Conservation (phyloP, 2,888 invertebrate genomes). For the Argynnis bischoffii region DNA sequence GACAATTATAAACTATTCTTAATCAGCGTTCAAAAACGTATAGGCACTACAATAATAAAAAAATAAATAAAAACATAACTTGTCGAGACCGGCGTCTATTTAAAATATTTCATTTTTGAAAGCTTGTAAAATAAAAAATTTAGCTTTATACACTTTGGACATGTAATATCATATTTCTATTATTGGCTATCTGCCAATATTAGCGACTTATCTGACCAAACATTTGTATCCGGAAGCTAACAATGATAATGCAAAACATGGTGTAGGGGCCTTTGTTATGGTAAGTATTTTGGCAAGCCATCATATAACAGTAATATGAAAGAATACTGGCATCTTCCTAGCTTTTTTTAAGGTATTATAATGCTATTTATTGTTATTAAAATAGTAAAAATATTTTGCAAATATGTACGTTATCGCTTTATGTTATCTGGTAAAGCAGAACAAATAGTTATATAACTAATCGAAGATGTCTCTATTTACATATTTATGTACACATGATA, state of each 20-base stretch:
- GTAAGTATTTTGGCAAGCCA: slow-evolving; percentile 29
- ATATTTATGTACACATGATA: no score
- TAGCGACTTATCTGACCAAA: slow-evolving; percentile 37
- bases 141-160: slow-evolving; percentile 16
- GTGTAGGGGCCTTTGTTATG: slow-evolving; percentile 29
- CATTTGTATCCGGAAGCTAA: slow-evolving; percentile 35
- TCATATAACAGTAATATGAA: slow-evolving; percentile 9
- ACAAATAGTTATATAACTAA: no score
- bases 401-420: no score
- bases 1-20: not conserved
- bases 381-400: no score
- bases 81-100: slow-evolving; percentile 10
- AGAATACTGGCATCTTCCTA: not conserved
- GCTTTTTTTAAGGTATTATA: no score
- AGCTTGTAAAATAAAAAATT: slow-evolving; percentile 28
- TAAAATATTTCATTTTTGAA: slow-evolving; percentile 22
- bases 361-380: no score
- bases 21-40: slow-evolving; percentile 5
- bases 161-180: slow-evolving; percentile 35
- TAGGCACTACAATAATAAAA: not conserved
- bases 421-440: no score
- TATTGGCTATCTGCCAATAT: slow-evolving; percentile 42
- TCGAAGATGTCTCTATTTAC: no score
- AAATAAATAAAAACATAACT: slow-evolving; percentile 20
- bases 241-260: slow-evolving; percentile 38